Evolutionary conservation across 2,113 vertebrate species (phyloP).

Genomic region (Helogale parvula): DNA sequence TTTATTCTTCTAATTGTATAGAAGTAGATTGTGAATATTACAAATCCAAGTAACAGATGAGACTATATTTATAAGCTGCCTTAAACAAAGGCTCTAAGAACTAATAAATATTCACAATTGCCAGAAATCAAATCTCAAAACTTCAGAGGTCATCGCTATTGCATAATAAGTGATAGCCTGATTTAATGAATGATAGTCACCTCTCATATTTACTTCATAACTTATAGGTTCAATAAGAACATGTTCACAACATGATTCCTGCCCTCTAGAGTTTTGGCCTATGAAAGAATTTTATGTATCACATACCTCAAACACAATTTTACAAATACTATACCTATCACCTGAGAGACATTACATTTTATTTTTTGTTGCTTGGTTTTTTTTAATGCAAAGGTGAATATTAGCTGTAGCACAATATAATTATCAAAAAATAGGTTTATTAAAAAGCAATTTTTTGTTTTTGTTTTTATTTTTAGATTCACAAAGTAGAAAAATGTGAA

Average conservation of each 20-base stretch:
- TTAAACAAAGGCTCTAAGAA: conserved; percentile 31
- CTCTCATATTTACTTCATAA: conserved; percentile 6
- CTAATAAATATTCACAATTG: conserved; percentile 27
- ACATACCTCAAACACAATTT: not conserved
- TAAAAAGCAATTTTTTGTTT: not conserved
- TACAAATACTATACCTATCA: not conserved
- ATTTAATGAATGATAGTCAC: not conserved
- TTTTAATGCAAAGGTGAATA: not conserved
- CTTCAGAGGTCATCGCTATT: conserved; percentile 20
- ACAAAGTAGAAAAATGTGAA: not conserved
- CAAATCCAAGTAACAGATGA: not conserved
- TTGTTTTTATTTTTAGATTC: conserved; percentile 22
- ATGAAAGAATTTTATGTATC: not conserved
- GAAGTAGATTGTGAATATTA: not conserved
- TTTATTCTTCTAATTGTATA: not conserved
- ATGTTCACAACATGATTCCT: conserved; percentile 12
- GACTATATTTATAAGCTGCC: not conserved
- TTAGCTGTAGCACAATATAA: not conserved
- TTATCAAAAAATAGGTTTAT: not conserved
- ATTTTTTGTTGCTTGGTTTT: not conserved
- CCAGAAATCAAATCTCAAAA: conserved; percentile 27
- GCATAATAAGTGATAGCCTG: conserved; percentile 32
- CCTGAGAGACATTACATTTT: not conserved
- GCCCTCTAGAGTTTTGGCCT: not conserved
- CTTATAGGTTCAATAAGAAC: not conserved